Conservation (phyloP, 2,888 invertebrate species). For the Heterodera filipjevi region DNA sequence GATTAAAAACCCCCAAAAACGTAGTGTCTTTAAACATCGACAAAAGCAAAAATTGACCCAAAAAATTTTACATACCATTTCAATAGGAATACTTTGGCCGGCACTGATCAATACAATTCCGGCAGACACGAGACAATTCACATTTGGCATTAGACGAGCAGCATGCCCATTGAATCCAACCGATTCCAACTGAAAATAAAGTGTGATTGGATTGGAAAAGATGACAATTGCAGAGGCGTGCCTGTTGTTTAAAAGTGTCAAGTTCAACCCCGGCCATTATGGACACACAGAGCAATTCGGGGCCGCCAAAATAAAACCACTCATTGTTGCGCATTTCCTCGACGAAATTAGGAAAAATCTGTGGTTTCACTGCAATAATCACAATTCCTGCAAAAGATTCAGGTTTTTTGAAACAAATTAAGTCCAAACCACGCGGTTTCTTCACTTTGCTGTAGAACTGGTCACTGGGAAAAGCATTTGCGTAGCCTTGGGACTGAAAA, state of each 20-base stretch:
- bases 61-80: no score
- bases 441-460: constrained; percentile 29
- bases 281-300: constrained; percentile 68
- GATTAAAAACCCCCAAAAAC: no score
- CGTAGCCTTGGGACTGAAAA: constrained; percentile 21
- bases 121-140: constrained; percentile 49
- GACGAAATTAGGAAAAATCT: constrained; percentile 44
- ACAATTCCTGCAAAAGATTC: constrained; percentile 72
- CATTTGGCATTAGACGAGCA: constrained; percentile 54
- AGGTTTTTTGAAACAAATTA: background rate
- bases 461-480: constrained; percentile 8
- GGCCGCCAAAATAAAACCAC: constrained; percentile 26
- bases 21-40: no score
- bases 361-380: constrained; percentile 85
- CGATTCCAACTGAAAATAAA: constrained; percentile 23
- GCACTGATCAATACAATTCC: constrained; percentile 29
- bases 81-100: background rate
- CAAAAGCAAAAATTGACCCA: no score
- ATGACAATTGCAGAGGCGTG: constrained; percentile 55
- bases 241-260: constrained; percentile 72
- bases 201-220: background rate
- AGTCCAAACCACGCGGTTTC: constrained; percentile 12
- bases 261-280: constrained; percentile 80
- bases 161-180: constrained; percentile 33
- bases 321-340: constrained; percentile 29